phyloP scores from a whole-genome alignment of 1,140 invertebrate genomes.

The Aphelinus atriplicis region DNA sequence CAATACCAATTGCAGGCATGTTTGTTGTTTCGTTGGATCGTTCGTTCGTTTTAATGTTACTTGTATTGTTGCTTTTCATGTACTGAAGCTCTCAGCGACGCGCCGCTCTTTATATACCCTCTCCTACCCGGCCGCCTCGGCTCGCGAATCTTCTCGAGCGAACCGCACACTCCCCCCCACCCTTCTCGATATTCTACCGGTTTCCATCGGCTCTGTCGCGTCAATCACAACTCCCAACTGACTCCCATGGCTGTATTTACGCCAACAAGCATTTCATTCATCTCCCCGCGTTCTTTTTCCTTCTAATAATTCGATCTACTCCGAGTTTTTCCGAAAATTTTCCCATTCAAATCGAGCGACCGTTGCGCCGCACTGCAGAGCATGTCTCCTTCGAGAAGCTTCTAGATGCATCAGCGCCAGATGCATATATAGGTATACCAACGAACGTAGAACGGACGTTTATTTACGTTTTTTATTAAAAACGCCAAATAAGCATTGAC shows the following conservation, averaged over 20 bases:
- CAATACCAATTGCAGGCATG: constrained; percentile 78
- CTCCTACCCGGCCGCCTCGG: constrained; percentile 7
- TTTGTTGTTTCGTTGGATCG: constrained; percentile 42
- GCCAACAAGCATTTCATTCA: no score
- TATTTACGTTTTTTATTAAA: no score
- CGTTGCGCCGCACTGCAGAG: background rate
- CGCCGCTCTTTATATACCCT: constrained; percentile 27
- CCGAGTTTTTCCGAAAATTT: no score
- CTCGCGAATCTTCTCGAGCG: constrained; percentile 36
- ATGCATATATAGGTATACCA: no score
- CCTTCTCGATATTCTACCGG: background rate
- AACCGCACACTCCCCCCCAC: background rate
- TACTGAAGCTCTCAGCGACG: constrained; percentile 39
- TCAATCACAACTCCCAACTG: background rate
- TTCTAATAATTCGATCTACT: no score
- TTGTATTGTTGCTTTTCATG: constrained; percentile 45
- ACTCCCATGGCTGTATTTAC: background rate
- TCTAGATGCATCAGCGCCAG: no score
- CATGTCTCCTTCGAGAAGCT: no score
- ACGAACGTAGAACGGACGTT: no score
- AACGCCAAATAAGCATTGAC: no score
- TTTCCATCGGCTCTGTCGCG: background rate
- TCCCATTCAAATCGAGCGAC: background rate
- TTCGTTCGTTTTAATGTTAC: constrained; percentile 41
- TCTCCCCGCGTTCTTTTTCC: background rate